Conservation (phyloP, 2,888 invertebrate genomes). For the Aporophyla nigra region DNA sequence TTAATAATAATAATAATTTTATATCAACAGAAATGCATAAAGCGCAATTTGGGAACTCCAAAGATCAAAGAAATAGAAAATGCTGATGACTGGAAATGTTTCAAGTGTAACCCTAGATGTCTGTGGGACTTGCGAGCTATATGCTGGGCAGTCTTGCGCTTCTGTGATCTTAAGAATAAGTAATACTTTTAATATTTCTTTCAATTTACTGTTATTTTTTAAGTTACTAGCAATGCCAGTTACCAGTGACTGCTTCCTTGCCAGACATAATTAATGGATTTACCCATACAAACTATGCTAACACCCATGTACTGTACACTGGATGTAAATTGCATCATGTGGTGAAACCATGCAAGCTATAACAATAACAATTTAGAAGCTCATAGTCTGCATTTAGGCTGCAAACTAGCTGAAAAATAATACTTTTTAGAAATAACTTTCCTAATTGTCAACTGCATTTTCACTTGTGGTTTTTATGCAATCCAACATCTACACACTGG, state of each 20-base stretch:
- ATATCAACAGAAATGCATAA: conserved; percentile 93
- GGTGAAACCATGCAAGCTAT: too few species aligned
- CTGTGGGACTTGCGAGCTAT: conserved; percentile 92
- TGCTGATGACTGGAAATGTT: conserved; percentile 95
- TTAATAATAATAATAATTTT: background rate
- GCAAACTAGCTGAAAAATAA: background rate
- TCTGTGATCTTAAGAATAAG: conserved; percentile 92
- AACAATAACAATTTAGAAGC: background rate
- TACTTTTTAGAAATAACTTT: background rate
- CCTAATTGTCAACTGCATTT: background rate
- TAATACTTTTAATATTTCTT: conserved; percentile 69
- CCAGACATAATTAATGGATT: background rate
- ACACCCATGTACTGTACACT: background rate
- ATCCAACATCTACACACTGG: background rate
- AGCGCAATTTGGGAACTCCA: conserved; percentile 92
- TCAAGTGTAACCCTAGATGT: conserved; percentile 93
- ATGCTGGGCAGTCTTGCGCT: conserved; percentile 94
- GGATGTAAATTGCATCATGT: too few species aligned
- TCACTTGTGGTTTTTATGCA: background rate
- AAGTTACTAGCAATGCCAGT: background rate
- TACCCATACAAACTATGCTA: background rate
- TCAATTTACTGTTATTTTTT: background rate
- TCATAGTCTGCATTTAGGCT: background rate
- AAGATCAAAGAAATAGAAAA: conserved; percentile 94
- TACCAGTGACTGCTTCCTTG: background rate